Conservation (phyloP, 2,797 vertebrate genomes). For the Selene dorsalis region DNA sequence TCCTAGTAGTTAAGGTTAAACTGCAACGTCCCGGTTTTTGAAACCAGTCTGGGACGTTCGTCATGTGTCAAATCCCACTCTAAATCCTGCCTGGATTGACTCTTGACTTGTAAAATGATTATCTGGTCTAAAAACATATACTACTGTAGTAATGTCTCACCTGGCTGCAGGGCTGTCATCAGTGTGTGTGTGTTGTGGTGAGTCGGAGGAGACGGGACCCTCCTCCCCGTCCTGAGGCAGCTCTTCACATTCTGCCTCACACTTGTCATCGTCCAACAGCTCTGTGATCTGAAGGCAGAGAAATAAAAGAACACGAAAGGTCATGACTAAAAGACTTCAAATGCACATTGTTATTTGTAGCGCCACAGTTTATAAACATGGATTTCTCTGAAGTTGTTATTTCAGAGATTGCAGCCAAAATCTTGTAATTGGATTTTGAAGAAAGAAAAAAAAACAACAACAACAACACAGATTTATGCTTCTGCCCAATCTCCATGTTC, state of each 20-base stretch:
- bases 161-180: constrained; percentile 74
- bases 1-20: background rate
- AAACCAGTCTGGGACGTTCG: background rate
- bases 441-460: background rate
- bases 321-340: constrained; percentile 3
- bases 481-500: no score
- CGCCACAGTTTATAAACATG: background rate
- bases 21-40: background rate
- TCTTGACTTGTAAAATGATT: background rate
- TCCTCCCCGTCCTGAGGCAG: constrained; percentile 91
- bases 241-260: constrained; percentile 92
- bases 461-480: no score
- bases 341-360: background rate
- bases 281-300: constrained; percentile 82
- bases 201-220: constrained; percentile 74
- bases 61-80: background rate
- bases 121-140: background rate
- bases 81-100: background rate
- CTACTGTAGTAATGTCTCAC: constrained; percentile 52
- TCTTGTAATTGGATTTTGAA: background rate
- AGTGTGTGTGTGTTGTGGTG: constrained; percentile 63
- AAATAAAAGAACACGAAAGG: background rate
- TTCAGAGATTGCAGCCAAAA: background rate
- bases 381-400: background rate
- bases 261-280: constrained; percentile 91